phyloP scores from a whole-genome alignment of 2,888 invertebrate species.

The Erannis defoliaria region DNA sequence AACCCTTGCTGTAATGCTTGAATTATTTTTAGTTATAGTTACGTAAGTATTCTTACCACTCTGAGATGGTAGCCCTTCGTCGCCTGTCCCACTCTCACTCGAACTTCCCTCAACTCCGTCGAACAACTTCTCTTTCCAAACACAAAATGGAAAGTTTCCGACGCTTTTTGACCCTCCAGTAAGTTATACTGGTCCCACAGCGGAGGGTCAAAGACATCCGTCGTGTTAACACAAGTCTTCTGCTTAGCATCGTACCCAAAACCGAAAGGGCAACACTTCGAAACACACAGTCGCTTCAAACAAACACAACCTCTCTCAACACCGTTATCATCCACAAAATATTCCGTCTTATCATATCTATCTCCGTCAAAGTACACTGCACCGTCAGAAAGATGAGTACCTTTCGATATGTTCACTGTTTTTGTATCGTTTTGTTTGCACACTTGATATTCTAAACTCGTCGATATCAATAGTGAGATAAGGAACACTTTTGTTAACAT shows the following conservation, averaged over 20 bases:
- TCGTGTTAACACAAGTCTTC: constrained; percentile 53
- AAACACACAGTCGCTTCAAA: constrained; percentile 55
- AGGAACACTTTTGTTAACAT: constrained; percentile 39
- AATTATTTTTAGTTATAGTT: constrained; percentile 15
- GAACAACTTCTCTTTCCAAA: constrained; percentile 60
- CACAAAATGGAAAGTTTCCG: constrained; percentile 58
- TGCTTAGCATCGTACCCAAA: constrained; percentile 47
- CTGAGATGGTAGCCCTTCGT: constrained; percentile 49
- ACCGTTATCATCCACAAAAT: constrained; percentile 52
- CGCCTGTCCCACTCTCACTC: constrained; percentile 47
- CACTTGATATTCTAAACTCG: constrained; percentile 39
- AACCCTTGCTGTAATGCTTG: neutral
- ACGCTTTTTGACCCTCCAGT: constrained; percentile 48
- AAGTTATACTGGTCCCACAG: constrained; percentile 56
- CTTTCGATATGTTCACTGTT: constrained; percentile 59
- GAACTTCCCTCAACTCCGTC: constrained; percentile 21
- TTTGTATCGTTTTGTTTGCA: constrained; percentile 49
- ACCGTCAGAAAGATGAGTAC: constrained; percentile 50
- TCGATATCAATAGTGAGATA: constrained; percentile 42
- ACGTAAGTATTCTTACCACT: constrained; percentile 55
- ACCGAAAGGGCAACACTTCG: constrained; percentile 70
- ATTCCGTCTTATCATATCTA: constrained; percentile 55
- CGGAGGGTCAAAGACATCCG: constrained; percentile 56
- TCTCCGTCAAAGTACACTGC: constrained; percentile 51
- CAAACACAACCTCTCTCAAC: constrained; percentile 60